A percentile compares a stretch with the other conserved stretches of the same genome.
phyloP scores from a whole-genome alignment of 1,140 invertebrate species.

The Schlechtendalia chinensis region DNA sequence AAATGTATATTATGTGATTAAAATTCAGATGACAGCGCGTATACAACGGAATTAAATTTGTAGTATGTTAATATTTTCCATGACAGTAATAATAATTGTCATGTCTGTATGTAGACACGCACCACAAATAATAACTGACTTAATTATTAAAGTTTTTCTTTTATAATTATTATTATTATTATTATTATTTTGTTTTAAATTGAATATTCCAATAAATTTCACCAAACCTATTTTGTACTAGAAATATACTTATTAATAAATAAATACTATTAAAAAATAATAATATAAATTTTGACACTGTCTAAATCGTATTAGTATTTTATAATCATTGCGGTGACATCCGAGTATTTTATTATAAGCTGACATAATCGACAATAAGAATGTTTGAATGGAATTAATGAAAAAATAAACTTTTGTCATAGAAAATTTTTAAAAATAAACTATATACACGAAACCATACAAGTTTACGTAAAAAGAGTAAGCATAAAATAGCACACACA shows the following conservation, averaged over 20 bases:
- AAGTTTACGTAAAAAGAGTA: not conserved
- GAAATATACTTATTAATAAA: no score
- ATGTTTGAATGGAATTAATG: not conserved
- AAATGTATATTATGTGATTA: not conserved
- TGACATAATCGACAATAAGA: not conserved
- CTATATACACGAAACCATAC: not conserved
- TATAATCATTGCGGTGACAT: not conserved
- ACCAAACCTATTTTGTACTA: not conserved
- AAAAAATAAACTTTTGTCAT: not conserved
- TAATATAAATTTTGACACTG: not conserved
- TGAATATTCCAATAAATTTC: not conserved
- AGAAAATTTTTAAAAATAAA: not conserved
- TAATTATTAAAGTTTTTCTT: not conserved
- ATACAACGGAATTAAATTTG: not conserved
- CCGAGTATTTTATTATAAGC: not conserved
- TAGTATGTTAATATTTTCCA: not conserved
- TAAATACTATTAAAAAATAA: no score
- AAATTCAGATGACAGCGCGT: not conserved
- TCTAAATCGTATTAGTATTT: not conserved
- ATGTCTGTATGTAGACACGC: not conserved
- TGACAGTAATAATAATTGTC: not conserved
- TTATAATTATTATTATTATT: no score
- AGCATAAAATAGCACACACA: conserved; percentile 1
- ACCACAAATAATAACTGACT: not conserved
- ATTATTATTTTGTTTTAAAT: not conserved